A percentile compares a stretch with the other conserved stretches of the same genome.
Evolutionary conservation across 2,888 invertebrate species (phyloP).

Genomic region (Epirrhoe tristata): DNA sequence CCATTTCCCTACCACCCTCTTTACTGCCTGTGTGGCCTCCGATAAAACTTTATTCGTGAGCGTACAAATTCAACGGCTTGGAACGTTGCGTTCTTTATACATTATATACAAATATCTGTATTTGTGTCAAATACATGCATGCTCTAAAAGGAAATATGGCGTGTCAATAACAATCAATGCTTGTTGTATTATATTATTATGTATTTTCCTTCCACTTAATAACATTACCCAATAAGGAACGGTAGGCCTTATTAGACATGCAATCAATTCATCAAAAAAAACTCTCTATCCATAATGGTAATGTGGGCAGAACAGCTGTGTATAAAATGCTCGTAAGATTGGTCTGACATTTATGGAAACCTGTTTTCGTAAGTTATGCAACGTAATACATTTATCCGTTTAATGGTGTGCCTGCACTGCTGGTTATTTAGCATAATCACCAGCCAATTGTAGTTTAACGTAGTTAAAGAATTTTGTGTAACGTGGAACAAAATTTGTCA

Average conservation of each 20-base stretch:
- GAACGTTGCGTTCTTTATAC: neutral
- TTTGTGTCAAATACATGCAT: constrained; percentile 43
- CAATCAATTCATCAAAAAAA: constrained; percentile 65
- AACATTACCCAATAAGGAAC: constrained; percentile 61
- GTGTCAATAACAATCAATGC: constrained; percentile 48
- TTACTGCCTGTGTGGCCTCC: constrained; percentile 36
- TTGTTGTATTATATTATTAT: constrained; percentile 55
- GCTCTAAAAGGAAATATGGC: constrained; percentile 42
- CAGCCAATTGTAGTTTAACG: constrained; percentile 61
- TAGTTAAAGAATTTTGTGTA: constrained; percentile 18
- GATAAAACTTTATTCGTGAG: constrained; percentile 31
- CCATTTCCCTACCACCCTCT: constrained; percentile 39
- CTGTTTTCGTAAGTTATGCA: constrained; percentile 76
- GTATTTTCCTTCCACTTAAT: constrained; percentile 52
- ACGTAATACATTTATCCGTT: constrained; percentile 70
- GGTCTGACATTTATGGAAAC: constrained; percentile 74
- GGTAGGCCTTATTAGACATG: constrained; percentile 52
- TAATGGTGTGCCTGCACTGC: constrained; percentile 62
- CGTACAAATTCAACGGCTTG: neutral
- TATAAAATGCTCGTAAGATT: constrained; percentile 63
- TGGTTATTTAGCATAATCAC: constrained; percentile 70
- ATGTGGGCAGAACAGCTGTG: constrained; percentile 71
- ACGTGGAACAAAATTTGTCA: neutral
- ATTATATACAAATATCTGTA: constrained; percentile 39
- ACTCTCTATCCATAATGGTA: constrained; percentile 62